Evolutionary conservation across 2,888 invertebrate species (phyloP).

Genomic region (Melinopterus prodromus): DNA sequence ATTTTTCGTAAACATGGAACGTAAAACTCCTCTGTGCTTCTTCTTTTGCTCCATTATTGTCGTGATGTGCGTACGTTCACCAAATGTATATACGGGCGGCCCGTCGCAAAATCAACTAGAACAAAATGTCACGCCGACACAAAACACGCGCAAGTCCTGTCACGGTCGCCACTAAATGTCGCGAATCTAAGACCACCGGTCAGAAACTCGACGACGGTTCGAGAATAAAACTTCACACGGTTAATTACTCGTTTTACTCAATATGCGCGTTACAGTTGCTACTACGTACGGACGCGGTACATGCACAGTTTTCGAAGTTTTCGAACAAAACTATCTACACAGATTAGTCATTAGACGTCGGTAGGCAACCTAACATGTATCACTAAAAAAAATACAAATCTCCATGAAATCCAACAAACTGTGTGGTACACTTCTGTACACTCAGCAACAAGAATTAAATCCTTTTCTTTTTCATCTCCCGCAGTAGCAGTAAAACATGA

Average conservation of each 20-base stretch:
- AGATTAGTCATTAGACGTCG: too few relatives aligned
- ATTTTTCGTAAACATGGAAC: neutral
- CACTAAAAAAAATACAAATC: too few relatives aligned
- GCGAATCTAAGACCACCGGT: constrained; percentile 17
- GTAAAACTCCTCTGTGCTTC: neutral
- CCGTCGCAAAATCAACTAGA: neutral
- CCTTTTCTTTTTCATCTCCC: too few relatives aligned
- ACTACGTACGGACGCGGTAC: too few relatives aligned
- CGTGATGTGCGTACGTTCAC: neutral
- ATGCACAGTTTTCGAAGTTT: too few relatives aligned
- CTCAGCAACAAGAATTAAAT: too few relatives aligned
- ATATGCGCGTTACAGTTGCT: too few relatives aligned
- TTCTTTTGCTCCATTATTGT: neutral
- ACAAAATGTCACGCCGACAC: neutral
- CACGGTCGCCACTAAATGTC: constrained; percentile 14
- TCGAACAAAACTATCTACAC: too few relatives aligned
- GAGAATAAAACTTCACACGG: neutral
- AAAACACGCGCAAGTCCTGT: neutral
- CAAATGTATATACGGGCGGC: neutral
- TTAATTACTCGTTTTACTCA: neutral
- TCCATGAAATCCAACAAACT: too few relatives aligned
- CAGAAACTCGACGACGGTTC: neutral
- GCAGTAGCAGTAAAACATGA: too few relatives aligned
- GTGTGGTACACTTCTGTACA: too few relatives aligned
- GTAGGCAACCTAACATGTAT: too few relatives aligned